phyloP scores from a whole-genome alignment of 2,113 vertebrate species.

The Eulemur rufifrons region DNA sequence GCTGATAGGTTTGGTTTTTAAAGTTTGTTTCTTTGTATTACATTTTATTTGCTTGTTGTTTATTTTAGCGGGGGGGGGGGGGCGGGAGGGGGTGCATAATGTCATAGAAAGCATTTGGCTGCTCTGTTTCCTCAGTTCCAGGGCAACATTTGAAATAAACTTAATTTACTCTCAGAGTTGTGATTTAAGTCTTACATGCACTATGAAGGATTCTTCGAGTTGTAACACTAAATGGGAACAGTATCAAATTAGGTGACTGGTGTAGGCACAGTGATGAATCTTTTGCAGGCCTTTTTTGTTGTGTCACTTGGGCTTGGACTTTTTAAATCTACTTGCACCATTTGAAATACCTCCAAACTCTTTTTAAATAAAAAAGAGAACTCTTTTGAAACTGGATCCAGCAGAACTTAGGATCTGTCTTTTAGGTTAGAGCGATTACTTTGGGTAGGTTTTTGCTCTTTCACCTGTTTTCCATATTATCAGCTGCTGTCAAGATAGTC shows the following conservation, averaged over 20 bases:
- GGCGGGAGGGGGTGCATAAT: background rate
- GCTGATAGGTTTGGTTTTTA: background rate
- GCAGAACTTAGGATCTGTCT: background rate
- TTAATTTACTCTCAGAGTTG: slow-evolving; percentile 2
- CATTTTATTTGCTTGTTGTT: slow-evolving; percentile 11
- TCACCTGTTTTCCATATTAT: background rate
- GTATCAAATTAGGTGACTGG: background rate
- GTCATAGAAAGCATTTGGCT: background rate
- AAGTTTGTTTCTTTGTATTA: slow-evolving; percentile 35
- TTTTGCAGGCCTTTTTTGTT: background rate
- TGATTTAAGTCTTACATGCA: background rate
- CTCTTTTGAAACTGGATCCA: background rate
- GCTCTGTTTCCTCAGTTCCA: background rate
- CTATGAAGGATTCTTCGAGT: background rate
- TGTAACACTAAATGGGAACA: background rate
- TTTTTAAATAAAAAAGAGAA: background rate
- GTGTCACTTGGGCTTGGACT: background rate
- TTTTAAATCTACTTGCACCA: background rate
- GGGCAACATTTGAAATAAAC: background rate
- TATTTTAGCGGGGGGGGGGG: background rate
- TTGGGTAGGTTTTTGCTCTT: background rate
- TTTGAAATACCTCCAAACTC: background rate
- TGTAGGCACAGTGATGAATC: background rate
- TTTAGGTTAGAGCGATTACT: background rate
- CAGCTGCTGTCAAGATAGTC: background rate